Evolutionary conservation across 1,140 invertebrate species (phyloP).

Genomic region (Helicoverpa armigera): DNA sequence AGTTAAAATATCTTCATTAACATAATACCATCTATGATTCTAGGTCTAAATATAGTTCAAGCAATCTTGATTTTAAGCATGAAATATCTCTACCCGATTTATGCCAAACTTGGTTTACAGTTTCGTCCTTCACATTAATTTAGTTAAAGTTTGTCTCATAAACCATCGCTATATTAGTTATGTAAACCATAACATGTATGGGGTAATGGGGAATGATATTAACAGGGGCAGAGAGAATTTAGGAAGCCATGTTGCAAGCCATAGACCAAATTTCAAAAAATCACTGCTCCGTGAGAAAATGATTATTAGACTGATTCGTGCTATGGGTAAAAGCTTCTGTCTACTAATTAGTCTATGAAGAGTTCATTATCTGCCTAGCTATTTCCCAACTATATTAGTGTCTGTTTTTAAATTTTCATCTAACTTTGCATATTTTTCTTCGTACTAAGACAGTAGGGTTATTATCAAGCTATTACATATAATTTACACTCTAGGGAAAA

Average conservation of each 20-base stretch:
- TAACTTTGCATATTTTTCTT: no score
- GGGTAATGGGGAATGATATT: background rate
- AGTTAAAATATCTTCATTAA: no score
- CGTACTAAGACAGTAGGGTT: no score
- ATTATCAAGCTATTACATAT: no score
- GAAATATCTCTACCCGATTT: background rate
- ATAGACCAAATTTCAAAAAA: background rate
- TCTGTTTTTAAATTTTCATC: no score
- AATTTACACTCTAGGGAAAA: no score
- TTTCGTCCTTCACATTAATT: conserved; percentile 16
- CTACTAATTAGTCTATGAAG: no score
- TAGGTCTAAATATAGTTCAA: no score
- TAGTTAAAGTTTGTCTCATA: background rate
- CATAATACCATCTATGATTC: no score
- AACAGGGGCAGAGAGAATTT: background rate
- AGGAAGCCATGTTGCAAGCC: background rate
- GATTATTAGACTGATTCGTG: no score
- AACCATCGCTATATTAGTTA: background rate
- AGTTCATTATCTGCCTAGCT: background rate
- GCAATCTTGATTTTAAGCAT: background rate
- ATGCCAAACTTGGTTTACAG: conserved; percentile 4
- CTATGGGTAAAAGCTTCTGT: no score
- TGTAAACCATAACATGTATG: background rate
- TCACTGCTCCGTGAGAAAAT: background rate
- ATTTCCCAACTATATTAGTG: background rate